Evolutionary conservation across 2,113 vertebrate species (phyloP).

Genomic region (Lanius collurio): DNA sequence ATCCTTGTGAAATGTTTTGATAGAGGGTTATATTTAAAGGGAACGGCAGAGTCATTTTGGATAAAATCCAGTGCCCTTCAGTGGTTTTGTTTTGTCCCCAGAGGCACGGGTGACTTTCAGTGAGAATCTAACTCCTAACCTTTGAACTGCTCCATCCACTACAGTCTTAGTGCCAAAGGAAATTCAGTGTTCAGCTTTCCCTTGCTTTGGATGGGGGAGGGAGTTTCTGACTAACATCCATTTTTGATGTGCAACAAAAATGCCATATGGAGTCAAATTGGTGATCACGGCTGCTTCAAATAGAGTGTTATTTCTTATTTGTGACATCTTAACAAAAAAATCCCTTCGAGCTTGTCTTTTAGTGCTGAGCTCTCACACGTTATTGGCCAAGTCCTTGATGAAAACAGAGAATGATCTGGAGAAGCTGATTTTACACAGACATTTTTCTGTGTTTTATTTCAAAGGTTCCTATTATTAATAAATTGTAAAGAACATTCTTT

Average conservation of each 20-base stretch:
- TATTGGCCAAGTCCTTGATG: background rate
- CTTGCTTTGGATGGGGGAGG: background rate
- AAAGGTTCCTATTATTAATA: constrained; percentile 7
- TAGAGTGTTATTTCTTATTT: constrained; percentile 16
- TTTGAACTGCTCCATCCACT: background rate
- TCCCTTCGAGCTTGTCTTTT: constrained; percentile 8
- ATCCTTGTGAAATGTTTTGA: background rate
- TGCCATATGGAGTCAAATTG: constrained; percentile 43
- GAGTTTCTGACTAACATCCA: constrained; percentile 29
- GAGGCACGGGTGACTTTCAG: background rate
- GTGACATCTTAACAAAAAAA: background rate
- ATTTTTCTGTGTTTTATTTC: constrained; percentile 3
- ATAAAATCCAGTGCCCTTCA: background rate
- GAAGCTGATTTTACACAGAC: background rate
- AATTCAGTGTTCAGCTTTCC: background rate
- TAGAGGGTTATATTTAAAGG: background rate
- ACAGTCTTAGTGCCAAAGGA: background rate
- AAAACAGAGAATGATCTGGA: background rate
- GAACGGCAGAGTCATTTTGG: background rate
- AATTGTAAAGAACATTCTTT: constrained; percentile 9
- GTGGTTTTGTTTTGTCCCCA: background rate
- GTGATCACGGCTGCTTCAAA: constrained; percentile 25
- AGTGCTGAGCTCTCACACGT: background rate
- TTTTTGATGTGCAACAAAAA: constrained; percentile 39
- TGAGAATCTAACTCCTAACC: background rate